Evolutionary conservation across 2,113 vertebrate genomes (phyloP), one percentile per base, ranked within the genome.

Genomic region (Dunckerocampus dactyliophorus): DNA sequence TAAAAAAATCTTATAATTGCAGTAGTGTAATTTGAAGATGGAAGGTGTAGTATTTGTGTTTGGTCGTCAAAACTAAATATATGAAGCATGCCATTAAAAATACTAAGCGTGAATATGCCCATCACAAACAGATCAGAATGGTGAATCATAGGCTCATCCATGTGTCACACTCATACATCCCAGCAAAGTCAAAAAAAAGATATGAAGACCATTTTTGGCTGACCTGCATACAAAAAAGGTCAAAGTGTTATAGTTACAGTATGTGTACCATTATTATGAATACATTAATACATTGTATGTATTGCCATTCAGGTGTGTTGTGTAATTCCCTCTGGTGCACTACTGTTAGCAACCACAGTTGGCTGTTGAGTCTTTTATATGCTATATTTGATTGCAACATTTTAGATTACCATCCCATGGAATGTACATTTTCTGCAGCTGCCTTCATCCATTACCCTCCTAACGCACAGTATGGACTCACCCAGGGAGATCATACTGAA

Each of bases 91-190:
- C 63, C 79, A 83, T 83, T 82, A 82, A 84, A 84, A 79, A 54
- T 34, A 56, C 59, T 60, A 77, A 3, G 52, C 69, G 73, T 81
- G 73, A 84, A 69, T 77, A n/a, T 49, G 14, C 67, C 43, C 49
- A 71, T 71, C 62, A 71, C 46, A 69, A 67, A 68, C 51, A 34
- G 49, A 54, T 39, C 45, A 42, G 17, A 45, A 6, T 47, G 47
- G 69, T 85, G 83, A 85, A 39, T 88, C 85, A 88, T 74, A 80
- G 71, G 69, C 83, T 74, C 73, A 73, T 59, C 9, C 43, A 57
- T 71, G 73, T 19, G 43, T 82, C 67, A 67, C 45, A 19, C 65
- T 62, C 65, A 55, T 48, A 75, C 58, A 60, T 51, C 47, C 43
- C 3, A 0, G 31, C 1, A 59, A 12, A 8, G 43, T 61, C 56